Percentiles rank a stretch among this genome's conserved stretches.
phyloP scores from a whole-genome alignment of 2,113 vertebrate species.

The Potamarius usumacintae region DNA sequence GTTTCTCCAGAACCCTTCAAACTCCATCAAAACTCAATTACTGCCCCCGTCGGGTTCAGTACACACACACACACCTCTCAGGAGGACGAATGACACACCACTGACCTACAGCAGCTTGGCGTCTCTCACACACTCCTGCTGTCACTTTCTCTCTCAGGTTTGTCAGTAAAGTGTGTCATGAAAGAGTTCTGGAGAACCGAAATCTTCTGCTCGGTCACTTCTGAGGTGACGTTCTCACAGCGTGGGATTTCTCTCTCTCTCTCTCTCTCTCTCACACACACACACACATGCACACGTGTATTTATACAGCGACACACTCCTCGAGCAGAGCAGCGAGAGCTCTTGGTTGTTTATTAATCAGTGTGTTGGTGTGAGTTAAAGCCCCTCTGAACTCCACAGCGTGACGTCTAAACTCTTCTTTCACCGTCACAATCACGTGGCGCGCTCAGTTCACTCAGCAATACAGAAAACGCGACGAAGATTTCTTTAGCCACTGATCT shows the following conservation, averaged over 20 bases:
- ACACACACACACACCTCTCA: conserved; percentile 22
- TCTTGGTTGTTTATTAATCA: neutral
- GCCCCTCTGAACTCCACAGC: neutral
- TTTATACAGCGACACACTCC: neutral
- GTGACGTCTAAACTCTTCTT: neutral
- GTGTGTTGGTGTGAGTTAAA: neutral
- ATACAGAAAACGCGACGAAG: neutral
- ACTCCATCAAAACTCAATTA: conserved; percentile 53
- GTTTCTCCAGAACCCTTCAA: conserved; percentile 48
- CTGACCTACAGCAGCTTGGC: neutral
- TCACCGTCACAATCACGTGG: neutral
- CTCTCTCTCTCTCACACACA: neutral
- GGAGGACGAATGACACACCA: neutral
- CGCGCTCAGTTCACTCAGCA: neutral
- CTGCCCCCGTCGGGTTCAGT: conserved; percentile 38
- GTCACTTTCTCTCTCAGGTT: conserved; percentile 9
- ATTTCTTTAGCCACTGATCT: neutral
- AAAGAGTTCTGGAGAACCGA: neutral
- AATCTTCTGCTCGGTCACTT: neutral
- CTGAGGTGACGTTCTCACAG: conserved; percentile 25
- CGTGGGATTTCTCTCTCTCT: neutral
- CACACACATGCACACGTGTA: neutral
- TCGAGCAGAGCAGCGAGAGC: neutral
- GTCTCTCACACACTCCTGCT: conserved; percentile 9
- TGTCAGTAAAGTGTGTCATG: conserved; percentile 10